Conservation (phyloP, 2,888 invertebrate genomes). For the Gerosis bhagava region DNA sequence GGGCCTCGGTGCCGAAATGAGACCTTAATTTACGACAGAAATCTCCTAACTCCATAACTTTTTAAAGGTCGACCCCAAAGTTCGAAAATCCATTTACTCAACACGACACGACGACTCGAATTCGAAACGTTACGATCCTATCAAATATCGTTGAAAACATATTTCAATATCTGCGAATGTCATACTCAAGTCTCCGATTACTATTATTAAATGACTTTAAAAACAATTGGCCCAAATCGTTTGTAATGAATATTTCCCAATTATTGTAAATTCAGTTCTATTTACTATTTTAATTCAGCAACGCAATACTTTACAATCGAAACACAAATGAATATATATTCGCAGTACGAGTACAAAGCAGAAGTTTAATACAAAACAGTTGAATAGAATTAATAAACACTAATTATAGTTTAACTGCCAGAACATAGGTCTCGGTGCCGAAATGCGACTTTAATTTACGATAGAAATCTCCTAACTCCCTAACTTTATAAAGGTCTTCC, state of each 20-base stretch:
- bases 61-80: slow-evolving; percentile 26
- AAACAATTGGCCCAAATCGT: no score
- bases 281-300: no score
- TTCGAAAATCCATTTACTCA: slow-evolving; percentile 3
- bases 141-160: no score
- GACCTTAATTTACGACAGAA: slow-evolving; percentile 25
- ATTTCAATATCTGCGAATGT: neutral
- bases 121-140: neutral
- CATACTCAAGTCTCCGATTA: neutral
- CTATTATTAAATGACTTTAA: no score
- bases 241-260: no score
- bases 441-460: slow-evolving; percentile 26
- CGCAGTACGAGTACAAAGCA: no score
- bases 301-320: no score
- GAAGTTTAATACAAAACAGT: slow-evolving; percentile 2
- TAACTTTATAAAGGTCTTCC: slow-evolving; percentile 26
- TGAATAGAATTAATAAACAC: neutral
- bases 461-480: slow-evolving; percentile 22
- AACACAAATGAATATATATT: no score
- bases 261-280: no score
- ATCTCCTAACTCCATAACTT: slow-evolving; percentile 25
- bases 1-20: slow-evolving; percentile 9
- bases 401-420: slow-evolving; percentile 2
- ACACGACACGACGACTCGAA: slow-evolving; percentile 3
- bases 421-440: neutral